These are phyloP conservation scores for Sepioteuthis lessoniana DNA, from an alignment of 2,888 invertebrate genomes.

Conservation along the genomic window DNA sequence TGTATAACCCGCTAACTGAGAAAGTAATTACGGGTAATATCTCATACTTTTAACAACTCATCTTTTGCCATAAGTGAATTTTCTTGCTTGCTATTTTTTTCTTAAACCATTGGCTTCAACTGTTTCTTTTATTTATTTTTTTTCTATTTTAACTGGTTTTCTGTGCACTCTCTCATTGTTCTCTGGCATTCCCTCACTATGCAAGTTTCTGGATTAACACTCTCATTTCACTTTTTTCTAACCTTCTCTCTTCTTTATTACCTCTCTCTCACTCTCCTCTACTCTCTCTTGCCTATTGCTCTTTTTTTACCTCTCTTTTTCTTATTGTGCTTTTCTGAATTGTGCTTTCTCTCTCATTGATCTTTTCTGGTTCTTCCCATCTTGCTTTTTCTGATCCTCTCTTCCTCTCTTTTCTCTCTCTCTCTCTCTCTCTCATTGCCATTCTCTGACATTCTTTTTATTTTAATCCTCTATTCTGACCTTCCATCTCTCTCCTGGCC, in stretches of 20 bases:
- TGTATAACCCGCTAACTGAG: background rate
- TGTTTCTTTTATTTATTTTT: background rate
- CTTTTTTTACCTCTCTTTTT: too few relatives aligned
- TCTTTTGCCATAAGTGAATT: background rate
- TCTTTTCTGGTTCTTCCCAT: background rate
- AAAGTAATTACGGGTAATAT: slow-evolving; percentile 21
- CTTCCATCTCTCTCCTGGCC: background rate
- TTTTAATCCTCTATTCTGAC: background rate
- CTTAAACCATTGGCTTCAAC: background rate
- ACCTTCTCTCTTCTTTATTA: too few relatives aligned
- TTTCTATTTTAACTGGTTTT: background rate
- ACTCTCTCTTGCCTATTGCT: too few relatives aligned
- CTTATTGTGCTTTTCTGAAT: background rate
- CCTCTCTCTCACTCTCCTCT: too few relatives aligned
- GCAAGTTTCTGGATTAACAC: too few relatives aligned
- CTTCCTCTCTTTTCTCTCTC: background rate
- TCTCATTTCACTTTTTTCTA: too few relatives aligned
- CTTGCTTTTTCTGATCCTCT: background rate
- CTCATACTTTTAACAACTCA: background rate
- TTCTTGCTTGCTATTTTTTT: background rate
- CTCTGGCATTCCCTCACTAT: too few relatives aligned
- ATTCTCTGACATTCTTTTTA: background rate
- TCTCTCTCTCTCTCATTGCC: background rate
- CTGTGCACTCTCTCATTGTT: background rate
- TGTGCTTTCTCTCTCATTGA: background rate